Percentiles rank a stretch among this genome's conserved stretches.
Evolutionary conservation across 2,888 invertebrate species (phyloP).

Genomic region (Ctena decussata): DNA sequence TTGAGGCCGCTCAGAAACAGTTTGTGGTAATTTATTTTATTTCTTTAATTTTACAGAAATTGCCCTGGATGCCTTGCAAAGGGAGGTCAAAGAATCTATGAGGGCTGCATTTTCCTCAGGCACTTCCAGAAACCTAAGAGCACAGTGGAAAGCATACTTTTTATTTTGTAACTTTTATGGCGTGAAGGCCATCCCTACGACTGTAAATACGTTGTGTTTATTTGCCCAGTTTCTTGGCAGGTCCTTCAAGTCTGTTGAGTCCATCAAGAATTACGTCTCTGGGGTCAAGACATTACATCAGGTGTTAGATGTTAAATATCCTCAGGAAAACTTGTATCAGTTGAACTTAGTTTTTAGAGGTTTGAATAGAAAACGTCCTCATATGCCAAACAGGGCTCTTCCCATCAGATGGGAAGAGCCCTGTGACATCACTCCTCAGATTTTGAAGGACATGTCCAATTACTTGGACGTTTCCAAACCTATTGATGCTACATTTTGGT

Average conservation of each 20-base stretch:
- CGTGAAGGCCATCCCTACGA: background rate
- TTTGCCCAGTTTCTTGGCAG: background rate
- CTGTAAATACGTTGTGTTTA: background rate
- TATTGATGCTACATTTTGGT: background rate
- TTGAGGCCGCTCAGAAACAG: background rate
- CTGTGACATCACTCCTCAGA: background rate
- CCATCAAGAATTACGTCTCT: background rate
- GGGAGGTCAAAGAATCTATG: background rate
- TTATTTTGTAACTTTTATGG: background rate
- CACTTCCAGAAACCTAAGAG: too few relatives aligned
- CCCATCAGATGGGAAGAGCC: too few relatives aligned
- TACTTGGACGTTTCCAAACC: background rate
- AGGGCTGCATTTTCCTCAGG: background rate
- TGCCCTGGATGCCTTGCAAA: background rate
- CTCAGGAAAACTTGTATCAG: background rate
- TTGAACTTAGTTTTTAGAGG: too few relatives aligned
- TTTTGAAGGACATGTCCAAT: background rate
- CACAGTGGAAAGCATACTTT: too few relatives aligned
- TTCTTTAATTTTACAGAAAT: background rate
- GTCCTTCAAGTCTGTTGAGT: slow-evolving; percentile 3
- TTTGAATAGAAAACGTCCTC: background rate
- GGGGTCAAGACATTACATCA: background rate
- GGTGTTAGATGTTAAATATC: background rate
- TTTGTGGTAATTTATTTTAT: background rate
- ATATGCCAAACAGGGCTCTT: background rate